Conservation (phyloP, 2,797 vertebrate species). For the Cyprinella venusta region DNA sequence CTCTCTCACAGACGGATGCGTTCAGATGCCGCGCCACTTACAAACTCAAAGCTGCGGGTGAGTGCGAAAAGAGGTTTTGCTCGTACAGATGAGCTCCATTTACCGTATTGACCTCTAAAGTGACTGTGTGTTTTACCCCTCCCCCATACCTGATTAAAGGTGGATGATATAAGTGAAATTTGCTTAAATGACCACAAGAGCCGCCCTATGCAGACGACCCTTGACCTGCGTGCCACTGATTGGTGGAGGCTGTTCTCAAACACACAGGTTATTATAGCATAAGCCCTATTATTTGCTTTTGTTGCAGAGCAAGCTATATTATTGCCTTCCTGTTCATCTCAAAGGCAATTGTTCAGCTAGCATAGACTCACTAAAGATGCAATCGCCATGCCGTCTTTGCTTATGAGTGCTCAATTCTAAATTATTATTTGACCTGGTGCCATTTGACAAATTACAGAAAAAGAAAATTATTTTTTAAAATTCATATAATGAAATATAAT, state of each 20-base stretch:
- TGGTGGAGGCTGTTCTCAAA: constrained; percentile 8
- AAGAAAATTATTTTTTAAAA: too few relatives aligned
- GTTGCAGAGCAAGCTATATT: constrained; percentile 13
- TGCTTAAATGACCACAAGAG: not conserved
- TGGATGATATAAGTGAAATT: not conserved
- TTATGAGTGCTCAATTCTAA: not conserved
- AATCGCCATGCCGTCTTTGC: not conserved
- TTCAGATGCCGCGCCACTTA: constrained; percentile 15
- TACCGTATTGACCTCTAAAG: not conserved
- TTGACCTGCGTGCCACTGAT: not conserved
- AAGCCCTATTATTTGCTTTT: constrained; percentile 44
- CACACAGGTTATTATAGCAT: constrained; percentile 17
- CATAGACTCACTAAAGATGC: not conserved
- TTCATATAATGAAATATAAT: not conserved
- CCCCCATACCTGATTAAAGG: not conserved
- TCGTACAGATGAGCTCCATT: constrained; percentile 12
- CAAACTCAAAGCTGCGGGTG: not conserved
- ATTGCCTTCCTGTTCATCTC: not conserved
- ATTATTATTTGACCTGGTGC: not conserved
- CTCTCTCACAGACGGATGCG: constrained; percentile 23
- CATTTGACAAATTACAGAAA: not conserved
- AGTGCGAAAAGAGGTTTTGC: constrained; percentile 19
- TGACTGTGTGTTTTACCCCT: not conserved
- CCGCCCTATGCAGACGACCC: not conserved
- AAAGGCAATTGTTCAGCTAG: not conserved